Percentiles rank a stretch among this genome's conserved stretches.
Conservation (phyloP, 1,140 invertebrate genomes). For the Sitophilus oryzae region DNA sequence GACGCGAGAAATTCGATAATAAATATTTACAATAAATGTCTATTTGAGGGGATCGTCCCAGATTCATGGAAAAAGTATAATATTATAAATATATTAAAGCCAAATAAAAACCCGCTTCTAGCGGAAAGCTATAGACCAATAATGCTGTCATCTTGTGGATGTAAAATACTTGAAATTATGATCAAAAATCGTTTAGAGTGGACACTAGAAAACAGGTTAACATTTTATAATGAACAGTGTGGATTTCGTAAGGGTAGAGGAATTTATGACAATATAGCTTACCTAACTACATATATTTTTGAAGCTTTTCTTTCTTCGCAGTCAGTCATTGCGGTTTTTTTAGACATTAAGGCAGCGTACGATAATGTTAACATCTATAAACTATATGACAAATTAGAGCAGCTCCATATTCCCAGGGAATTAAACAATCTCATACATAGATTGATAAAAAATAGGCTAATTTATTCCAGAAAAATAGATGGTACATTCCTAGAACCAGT, state of each 20-base stretch:
- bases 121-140: constrained; percentile 3
- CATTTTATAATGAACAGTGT: neutral
- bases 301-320: neutral
- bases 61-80: too few species aligned
- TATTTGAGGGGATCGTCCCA: constrained; percentile 6
- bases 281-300: neutral
- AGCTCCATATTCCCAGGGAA: neutral
- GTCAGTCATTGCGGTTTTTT: constrained; percentile 6
- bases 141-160: neutral
- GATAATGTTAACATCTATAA: constrained; percentile 4
- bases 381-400: constrained; percentile 6
- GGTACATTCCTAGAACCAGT: constrained; percentile 2
- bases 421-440: constrained; percentile 6
- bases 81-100: constrained; percentile 7
- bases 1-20: constrained; percentile 1
- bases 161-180: constrained; percentile 12
- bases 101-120: constrained; percentile 2
- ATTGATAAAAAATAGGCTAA: neutral
- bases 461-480: constrained; percentile 6
- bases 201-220: constrained; percentile 6
- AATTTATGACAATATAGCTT: too few species aligned
- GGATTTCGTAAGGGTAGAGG: constrained; percentile 20
- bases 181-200: constrained; percentile 17
- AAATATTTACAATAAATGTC: constrained; percentile 5
- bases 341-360: constrained; percentile 17